Evolutionary conservation across 2,888 invertebrate species (phyloP), one percentile per base, ranked within the genome.

Genomic region (Drosophila yooni): DNA sequence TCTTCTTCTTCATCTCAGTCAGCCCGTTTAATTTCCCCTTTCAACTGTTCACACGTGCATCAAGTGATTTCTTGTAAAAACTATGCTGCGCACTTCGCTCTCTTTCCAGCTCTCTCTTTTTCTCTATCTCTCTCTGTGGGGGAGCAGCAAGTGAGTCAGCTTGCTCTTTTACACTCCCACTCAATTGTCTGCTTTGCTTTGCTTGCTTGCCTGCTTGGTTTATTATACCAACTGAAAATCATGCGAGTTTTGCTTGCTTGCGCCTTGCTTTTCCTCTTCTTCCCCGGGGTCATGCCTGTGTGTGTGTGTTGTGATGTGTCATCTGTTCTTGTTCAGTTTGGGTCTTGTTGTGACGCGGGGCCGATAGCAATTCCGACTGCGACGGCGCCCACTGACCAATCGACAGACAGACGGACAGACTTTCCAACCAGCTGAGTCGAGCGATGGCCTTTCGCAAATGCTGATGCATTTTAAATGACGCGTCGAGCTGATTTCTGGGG

Each of bases 141-240:
- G 46, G 46, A 46, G n/a, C 25, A 21, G 51, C 51, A 43, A 48
- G 34, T 76, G 67, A 67, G 67, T 71, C 80, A 76, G 27, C 50
- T 59, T 46, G 34, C 69, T 64, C 56, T 71, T 58, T 57, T 50
- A 70, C 75, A 72, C 75, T 70, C 83, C 70, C 71, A 70, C 74
- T 64, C 62, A 25, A n/a, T 69, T 65, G 56, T 63, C 63, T 72
- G 51, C 7, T 15, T 25, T 54, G 52, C 21, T n/a, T 34, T 53
- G 25, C 25, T 46, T 46, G 46, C 46, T 63, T 61, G 56, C 63
- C 59, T 72, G 53, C 68, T 71, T 64, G 63, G 70, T 65, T 70
- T 86, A 81, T 78, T 88, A 90, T 91, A 91, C 91, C 81, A 88
- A 88, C 92, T 81, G 82, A 91, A 90, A 91, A 91, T 91, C 91